These are phyloP conservation scores for Crossaster papposus DNA, from an alignment of 53 echinoderm and acorn worm species.

Conservation along the genomic window DNA sequence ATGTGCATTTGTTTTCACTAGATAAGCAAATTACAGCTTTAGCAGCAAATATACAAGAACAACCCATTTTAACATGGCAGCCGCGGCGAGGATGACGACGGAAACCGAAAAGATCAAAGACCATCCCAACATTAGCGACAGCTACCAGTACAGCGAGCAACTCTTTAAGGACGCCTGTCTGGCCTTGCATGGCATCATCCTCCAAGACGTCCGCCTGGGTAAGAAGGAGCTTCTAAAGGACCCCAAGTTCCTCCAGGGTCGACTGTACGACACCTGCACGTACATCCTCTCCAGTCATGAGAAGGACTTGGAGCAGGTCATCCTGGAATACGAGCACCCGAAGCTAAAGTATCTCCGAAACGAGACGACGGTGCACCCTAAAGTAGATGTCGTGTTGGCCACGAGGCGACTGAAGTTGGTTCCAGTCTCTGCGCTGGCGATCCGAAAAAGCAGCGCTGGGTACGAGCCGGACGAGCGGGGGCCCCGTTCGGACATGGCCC, in stretches of 20 bases:
- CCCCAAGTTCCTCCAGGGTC: conserved; percentile 82
- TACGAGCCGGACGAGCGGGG: conserved; percentile 84
- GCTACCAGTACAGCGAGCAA: conserved; percentile 87
- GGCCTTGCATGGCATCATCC: conserved; percentile 89
- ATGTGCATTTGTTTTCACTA: not conserved
- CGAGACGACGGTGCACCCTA: conserved; percentile 77
- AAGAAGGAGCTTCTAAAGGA: conserved; percentile 92
- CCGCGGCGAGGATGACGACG: conserved; percentile 15
- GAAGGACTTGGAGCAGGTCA: conserved; percentile 88
- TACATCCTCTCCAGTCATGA: conserved; percentile 88
- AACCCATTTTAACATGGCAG: conserved; percentile 16
- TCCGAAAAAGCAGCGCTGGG: conserved; percentile 76
- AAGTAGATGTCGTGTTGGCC: conserved; percentile 83
- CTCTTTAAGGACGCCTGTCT: conserved; percentile 86
- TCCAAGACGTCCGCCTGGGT: conserved; percentile 90
- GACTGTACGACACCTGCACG: conserved; percentile 88
- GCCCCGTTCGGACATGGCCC: conserved; percentile 88
- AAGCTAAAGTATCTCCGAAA: conserved; percentile 82
- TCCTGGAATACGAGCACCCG: conserved; percentile 84
- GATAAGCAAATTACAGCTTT: not conserved
- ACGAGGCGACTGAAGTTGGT: conserved; percentile 74
- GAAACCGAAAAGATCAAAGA: conserved; percentile 59
- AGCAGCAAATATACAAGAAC: not conserved
- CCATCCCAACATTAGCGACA: conserved; percentile 83
- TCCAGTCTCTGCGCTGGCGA: conserved; percentile 74